These are phyloP conservation scores for Lophotriccus pileatus DNA, from an alignment of 2,797 vertebrate species.

Conservation along the genomic window DNA sequence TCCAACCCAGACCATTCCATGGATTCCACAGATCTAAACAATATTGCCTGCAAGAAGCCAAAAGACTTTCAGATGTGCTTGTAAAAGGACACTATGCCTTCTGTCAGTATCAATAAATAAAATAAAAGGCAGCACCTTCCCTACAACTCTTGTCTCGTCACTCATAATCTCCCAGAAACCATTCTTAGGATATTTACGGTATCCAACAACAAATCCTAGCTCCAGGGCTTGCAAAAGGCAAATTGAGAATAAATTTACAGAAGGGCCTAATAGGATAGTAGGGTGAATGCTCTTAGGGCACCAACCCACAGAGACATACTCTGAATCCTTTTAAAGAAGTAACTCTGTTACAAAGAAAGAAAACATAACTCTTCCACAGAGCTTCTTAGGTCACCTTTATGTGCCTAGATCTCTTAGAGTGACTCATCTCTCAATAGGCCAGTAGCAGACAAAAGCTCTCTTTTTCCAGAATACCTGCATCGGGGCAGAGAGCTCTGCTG, in stretches of 20 bases:
- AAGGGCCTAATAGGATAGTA: neutral
- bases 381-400: neutral
- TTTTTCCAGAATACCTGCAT: neutral
- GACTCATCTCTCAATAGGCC: neutral
- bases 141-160: neutral
- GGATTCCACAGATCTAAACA: neutral
- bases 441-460: neutral
- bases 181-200: neutral
- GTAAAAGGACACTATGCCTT: neutral
- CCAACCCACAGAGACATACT: rapidly evolving
- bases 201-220: neutral
- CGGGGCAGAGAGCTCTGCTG: neutral
- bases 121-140: neutral
- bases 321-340: neutral
- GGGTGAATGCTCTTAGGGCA: neutral
- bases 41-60: neutral
- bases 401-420: neutral
- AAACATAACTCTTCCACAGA: neutral
- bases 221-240: neutral
- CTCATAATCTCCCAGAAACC: neutral
- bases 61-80: neutral
- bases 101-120: neutral
- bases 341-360: neutral
- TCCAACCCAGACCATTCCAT: neutral
- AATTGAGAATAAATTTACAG: neutral